Percentiles rank a stretch among this genome's conserved stretches.
phyloP scores from a whole-genome alignment of 2,888 invertebrate species.

The Macropis europaea region DNA sequence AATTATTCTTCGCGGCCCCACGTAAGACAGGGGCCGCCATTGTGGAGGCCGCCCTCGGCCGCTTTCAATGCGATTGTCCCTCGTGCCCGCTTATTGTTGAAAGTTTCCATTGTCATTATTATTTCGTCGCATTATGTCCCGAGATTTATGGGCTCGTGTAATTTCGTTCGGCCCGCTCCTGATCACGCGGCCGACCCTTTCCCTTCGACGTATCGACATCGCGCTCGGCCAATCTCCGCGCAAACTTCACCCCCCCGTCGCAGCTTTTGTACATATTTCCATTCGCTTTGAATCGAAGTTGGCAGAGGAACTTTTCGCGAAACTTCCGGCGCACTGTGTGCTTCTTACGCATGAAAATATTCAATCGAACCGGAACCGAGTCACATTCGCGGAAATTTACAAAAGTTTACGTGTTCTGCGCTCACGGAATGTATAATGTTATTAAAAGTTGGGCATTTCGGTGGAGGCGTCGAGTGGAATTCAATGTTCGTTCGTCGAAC shows the following conservation, averaged over 20 bases:
- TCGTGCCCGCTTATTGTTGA: conserved; percentile 75
- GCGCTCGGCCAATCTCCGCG: neutral
- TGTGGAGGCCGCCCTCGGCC: conserved; percentile 67
- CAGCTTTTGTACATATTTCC: neutral
- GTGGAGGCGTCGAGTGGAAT: too few species aligned
- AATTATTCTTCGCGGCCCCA: conserved; percentile 64
- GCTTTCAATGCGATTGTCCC: conserved; percentile 79
- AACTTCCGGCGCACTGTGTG: too few species aligned
- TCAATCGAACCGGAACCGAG: too few species aligned
- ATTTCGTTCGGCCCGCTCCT: conserved; percentile 53
- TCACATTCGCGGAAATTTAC: too few species aligned
- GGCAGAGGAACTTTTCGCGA: too few species aligned
- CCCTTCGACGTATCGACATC: conserved; percentile 10
- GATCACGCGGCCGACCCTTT: conserved; percentile 19
- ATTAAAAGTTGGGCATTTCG: too few species aligned
- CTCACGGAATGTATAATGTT: too few species aligned
- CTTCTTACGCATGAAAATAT: too few species aligned
- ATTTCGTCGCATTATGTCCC: conserved; percentile 74
- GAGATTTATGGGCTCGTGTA: conserved; percentile 75
- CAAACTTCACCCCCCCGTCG: neutral
- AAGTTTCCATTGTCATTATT: conserved; percentile 79
- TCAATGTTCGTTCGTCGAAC: too few species aligned
- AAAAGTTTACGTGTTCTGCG: too few species aligned
- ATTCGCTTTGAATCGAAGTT: neutral
- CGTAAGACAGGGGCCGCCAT: conserved; percentile 67